Base-by-base conservation (phyloP, 2,113 vertebrate species). In the Burhinus oedicnemus region DNA sequence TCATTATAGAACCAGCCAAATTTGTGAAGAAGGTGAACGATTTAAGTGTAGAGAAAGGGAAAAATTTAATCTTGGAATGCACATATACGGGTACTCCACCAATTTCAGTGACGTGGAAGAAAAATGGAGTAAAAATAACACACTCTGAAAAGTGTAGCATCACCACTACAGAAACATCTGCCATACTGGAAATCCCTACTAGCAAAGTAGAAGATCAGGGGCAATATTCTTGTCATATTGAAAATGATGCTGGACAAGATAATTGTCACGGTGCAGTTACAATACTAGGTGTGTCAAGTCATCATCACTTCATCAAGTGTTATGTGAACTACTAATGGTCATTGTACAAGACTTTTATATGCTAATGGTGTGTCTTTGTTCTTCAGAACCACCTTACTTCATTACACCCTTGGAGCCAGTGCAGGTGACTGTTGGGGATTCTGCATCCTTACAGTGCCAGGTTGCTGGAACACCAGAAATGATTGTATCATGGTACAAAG, bases 401-500 rank as follows among this genome's bases (percentile, higher is more conserved):
- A 86, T 98, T 40, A 98, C 98, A 93, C 97, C 98, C 40, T 97
- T 99, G 98, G 99, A 99, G 89, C 98, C 98, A 27, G 97, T 99
- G 98, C 99, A 99, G 95, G 99, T 99, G 95, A 98, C 98, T 32
- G 87, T 99, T 47, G 99, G 99, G 68, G 99, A 99, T 80, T 98
- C 98, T 45, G 97, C 98, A 84, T 99, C 99, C 96, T 98, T 99
- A 70, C 99, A 99, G 97, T 99, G 99, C 90, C 98, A 99, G 93
- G 98, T 99, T n/a, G 99, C 98, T 54, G 99, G 99, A 91, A 99
- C 99, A 29, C 99, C 99, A 92, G 99, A 99, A 98, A 99, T 99
- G 94, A 99, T 99, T 95, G 98, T 99, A 82, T 99, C 99, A 3
- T 99, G 99, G 99, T 99, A 99, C 96, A 99, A 99, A 97, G 99